Base-by-base conservation (phyloP, 1,140 invertebrate species). In the Ceratina calcarata region DNA sequence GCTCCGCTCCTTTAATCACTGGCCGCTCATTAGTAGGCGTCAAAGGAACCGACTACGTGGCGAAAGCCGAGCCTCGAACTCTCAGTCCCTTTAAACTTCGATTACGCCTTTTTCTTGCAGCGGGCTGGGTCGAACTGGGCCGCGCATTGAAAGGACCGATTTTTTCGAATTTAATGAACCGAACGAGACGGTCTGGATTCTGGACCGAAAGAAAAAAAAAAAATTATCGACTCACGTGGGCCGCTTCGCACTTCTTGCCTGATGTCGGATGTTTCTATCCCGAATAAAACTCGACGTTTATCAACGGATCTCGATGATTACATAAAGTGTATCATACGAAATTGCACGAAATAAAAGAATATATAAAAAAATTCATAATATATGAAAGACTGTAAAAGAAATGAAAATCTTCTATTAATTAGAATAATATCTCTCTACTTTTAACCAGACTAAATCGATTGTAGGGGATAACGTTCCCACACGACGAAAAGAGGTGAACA, bases 21-120 rank as follows among this genome's bases (percentile, higher is more conserved):
- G 74, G 74, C 75, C 72, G 78, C 81, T 88, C 87, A 88, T 87
- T 89, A 88, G 88, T 83, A 86, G 83, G 83, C 84, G 87, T 89
- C 86, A 89, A 87, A 81, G 82, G 87, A 68, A 81, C 86, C 87
- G 86, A 88, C 85, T 49, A 78, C 76, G 80, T 32, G 83, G 72
- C 75, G 77, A 76, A 65, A 82, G 84, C 67, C 62, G 80, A 77
- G 62, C 75, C 76, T 62, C 67, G 79, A 73, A 86, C 83, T 86
- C 86, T 76, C 18, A 80, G 37, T 86, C 84, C 80, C 80, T 86
- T 85, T 86, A 86, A 85, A 85, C 72, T 66, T 70, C 70, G 84
- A 82, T 85, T 72, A 72, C 82, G 80, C 71, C 73, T 85, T 84
- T 75, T 76, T 82, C 83, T 85, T 70, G 67, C 61, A 71, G 69